phyloP scores from a whole-genome alignment of 1,140 invertebrate species.

The Sycophaga agraensis region DNA sequence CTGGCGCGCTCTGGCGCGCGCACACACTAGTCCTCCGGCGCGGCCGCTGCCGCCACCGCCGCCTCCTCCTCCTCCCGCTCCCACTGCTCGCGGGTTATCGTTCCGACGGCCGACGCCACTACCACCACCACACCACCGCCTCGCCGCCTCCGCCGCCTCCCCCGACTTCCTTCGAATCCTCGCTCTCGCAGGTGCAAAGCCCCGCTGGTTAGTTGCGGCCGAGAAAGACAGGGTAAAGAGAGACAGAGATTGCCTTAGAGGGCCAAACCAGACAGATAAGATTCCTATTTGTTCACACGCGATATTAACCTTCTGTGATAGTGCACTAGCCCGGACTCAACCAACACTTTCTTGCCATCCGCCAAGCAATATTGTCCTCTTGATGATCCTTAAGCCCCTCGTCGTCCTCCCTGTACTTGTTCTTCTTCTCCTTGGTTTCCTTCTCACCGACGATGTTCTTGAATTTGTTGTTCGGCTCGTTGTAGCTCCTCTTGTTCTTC shows the following conservation, averaged over 20 bases:
- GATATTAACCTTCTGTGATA: slow-evolving; percentile 10
- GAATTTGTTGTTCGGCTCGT: too few relatives aligned
- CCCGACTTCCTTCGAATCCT: too few relatives aligned
- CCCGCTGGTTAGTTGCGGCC: not conserved
- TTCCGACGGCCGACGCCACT: too few relatives aligned
- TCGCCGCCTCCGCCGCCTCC: not conserved
- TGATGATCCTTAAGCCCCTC: slow-evolving; percentile 1
- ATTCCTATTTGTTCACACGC: slow-evolving; percentile 9
- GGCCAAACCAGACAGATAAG: not conserved
- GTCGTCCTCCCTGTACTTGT: not conserved
- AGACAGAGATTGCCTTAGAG: not conserved
- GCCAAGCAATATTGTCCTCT: slow-evolving; percentile 13
- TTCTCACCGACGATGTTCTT: too few relatives aligned
- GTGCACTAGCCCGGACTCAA: slow-evolving; percentile 27
- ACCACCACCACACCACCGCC: not conserved
- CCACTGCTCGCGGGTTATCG: too few relatives aligned
- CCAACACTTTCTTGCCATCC: slow-evolving; percentile 28
- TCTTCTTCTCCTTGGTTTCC: too few relatives aligned
- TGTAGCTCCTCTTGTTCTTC: too few relatives aligned
- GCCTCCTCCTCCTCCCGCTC: too few relatives aligned
- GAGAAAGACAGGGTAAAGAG: not conserved
- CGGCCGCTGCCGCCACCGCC: too few relatives aligned
- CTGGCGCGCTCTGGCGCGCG: too few relatives aligned
- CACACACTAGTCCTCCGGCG: too few relatives aligned
- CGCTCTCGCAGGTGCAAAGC: too few relatives aligned